Percentiles rank a stretch among this genome's conserved stretches.
These are phyloP conservation scores for Puma concolor DNA, from an alignment of 2,113 vertebrate species.

Conservation along the genomic window DNA sequence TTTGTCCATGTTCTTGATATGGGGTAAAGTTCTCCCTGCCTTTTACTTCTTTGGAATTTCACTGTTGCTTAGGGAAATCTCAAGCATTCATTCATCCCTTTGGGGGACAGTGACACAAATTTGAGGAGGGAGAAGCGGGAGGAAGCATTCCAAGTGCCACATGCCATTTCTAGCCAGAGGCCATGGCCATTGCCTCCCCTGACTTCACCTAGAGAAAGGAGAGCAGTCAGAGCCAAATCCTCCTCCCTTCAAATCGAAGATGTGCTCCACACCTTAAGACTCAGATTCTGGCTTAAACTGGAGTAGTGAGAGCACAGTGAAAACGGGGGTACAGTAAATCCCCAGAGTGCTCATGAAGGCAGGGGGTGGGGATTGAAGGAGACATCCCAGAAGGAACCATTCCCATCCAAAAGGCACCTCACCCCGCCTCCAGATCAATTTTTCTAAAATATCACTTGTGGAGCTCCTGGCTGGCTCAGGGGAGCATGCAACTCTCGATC, in stretches of 20 bases:
- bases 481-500: neutral
- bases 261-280: neutral
- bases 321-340: neutral
- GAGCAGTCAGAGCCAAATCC: neutral
- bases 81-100: conserved; percentile 80
- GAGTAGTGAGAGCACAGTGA: neutral
- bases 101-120: conserved; percentile 79
- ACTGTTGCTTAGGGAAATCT: conserved; percentile 80
- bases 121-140: conserved; percentile 70
- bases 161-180: conserved; percentile 60
- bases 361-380: fast-evolving
- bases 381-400: neutral
- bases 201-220: neutral
- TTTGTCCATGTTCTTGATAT: conserved; percentile 82
- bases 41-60: conserved; percentile 86
- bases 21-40: conserved; percentile 83
- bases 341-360: neutral
- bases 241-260: neutral
- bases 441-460: neutral
- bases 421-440: neutral
- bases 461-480: neutral
- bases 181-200: neutral
- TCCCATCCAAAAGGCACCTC: neutral
- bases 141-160: conserved; percentile 64
- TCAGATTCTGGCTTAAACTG: neutral